Evolutionary conservation across 2,888 invertebrate species (phyloP).

Genomic region (Aelia acuminata): DNA sequence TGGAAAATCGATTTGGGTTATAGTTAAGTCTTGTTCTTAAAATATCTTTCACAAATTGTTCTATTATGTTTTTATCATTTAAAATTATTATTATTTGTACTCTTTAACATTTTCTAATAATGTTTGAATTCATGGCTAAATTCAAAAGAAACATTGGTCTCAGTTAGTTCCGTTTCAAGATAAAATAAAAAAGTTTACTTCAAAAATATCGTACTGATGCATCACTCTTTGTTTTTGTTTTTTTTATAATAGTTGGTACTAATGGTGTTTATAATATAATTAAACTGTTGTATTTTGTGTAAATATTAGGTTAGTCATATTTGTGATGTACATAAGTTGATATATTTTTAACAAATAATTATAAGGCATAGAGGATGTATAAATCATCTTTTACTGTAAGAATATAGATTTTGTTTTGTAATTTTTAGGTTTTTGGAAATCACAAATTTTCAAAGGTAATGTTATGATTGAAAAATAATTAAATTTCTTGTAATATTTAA

Average conservation of each 20-base stretch:
- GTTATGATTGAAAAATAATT: not conserved
- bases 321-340: constrained; percentile 34
- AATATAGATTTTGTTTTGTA: not conserved
- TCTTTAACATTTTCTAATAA: no score
- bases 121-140: not conserved
- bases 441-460: not conserved
- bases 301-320: constrained; percentile 21
- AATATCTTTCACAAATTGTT: no score
- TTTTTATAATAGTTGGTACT: not conserved
- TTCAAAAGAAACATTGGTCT: not conserved
- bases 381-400: not conserved
- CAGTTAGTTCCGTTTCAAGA: not conserved
- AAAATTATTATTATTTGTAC: no score
- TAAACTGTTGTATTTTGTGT: constrained; percentile 1
- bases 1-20: no score
- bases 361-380: not conserved
- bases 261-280: not conserved
- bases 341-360: constrained; percentile 10
- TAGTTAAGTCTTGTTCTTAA: no score
- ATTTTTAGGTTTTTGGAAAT: not conserved
- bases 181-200: not conserved
- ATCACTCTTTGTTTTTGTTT: not conserved
- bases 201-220: no score
- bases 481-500: not conserved
- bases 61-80: no score